Evolutionary conservation across 1,140 invertebrate genomes (phyloP), one percentile per base, ranked within the genome.

Genomic region (Saccostrea glomerata): DNA sequence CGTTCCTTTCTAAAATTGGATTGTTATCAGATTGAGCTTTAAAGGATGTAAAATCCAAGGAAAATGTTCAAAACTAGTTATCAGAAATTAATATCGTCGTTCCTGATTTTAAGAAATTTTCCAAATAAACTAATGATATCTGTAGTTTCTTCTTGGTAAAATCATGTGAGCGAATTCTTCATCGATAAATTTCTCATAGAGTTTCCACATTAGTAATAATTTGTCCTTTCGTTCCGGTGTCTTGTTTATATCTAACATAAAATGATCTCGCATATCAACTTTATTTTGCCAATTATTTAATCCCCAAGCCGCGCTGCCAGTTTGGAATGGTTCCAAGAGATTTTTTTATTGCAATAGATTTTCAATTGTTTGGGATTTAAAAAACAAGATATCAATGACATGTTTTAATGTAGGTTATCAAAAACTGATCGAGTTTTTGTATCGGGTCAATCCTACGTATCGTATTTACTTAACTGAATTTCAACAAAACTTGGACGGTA

Each of bases 221-320:
- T 36, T 25, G 70, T 77, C 70, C 30, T 36, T 36, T 30, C 25
- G 23, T 15, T 12, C 36, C 70, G 70, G 15, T 30, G 70, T 30
- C 70, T 77, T 77, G 70, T 30, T 77, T 77, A 77, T 77, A 12
- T 77, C 25, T 77, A 30, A 30, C n/a, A 63, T n/a, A n/a, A 77
- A 77, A 30, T 36, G 66, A 17, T 63, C 5, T 36, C 25, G 25
- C 11, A 77, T 77, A 77, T 30, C 23, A n/a, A 66, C 30, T 15
- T 73, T 77, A 77, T 77, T 25, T 77, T 77, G 70, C 70, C 70
- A 77, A 77, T 77, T 77, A 77, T 77, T 77, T 77, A 77, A 77
- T 77, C 23, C 30, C 70, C 70, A 30, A 17, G 70, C 23, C 25
- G 23, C 25, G 70, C 30, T 77, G 70, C 70, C 70, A 77, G 25